These are phyloP conservation scores for Poeciliopsis turrubarensis DNA, from an alignment of 2,113 vertebrate genomes.

Conservation along the genomic window DNA sequence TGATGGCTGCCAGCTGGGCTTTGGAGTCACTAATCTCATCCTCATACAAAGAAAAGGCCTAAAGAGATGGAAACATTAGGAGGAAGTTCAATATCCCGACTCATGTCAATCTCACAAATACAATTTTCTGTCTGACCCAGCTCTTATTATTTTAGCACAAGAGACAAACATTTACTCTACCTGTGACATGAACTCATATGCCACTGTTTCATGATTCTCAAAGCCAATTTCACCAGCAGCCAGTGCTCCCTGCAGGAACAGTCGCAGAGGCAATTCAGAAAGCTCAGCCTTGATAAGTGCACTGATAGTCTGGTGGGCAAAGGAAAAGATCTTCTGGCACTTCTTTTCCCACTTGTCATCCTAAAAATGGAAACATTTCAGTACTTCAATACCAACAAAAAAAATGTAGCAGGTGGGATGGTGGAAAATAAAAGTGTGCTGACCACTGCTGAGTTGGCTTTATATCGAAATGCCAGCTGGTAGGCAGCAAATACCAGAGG, in stretches of 20 bases:
- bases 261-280: constrained; percentile 92
- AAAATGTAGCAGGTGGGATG: no score
- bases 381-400: no score
- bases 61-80: no score
- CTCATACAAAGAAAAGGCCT: constrained; percentile 98
- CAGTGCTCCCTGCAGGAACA: constrained; percentile 96
- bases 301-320: constrained; percentile 98
- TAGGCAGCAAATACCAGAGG: constrained; percentile 96
- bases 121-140: no score
- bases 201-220: constrained; percentile 98
- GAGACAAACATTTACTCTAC: constrained; percentile 63
- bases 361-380: constrained; percentile 66
- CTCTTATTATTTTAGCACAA: no score
- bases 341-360: constrained; percentile 99
- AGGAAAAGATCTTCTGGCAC: constrained; percentile 99
- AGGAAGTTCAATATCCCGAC: no score
- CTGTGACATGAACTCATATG: constrained; percentile 99
- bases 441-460: constrained; percentile 92
- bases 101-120: no score
- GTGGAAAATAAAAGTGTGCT: not conserved
- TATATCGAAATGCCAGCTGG: constrained; percentile 96
- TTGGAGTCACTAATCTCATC: constrained; percentile 99
- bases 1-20: constrained; percentile 98
- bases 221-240: constrained; percentile 97
- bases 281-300: constrained; percentile 97